Evolutionary conservation across 2,113 vertebrate species (phyloP).

Genomic region (Nothoprocta pentlandii): DNA sequence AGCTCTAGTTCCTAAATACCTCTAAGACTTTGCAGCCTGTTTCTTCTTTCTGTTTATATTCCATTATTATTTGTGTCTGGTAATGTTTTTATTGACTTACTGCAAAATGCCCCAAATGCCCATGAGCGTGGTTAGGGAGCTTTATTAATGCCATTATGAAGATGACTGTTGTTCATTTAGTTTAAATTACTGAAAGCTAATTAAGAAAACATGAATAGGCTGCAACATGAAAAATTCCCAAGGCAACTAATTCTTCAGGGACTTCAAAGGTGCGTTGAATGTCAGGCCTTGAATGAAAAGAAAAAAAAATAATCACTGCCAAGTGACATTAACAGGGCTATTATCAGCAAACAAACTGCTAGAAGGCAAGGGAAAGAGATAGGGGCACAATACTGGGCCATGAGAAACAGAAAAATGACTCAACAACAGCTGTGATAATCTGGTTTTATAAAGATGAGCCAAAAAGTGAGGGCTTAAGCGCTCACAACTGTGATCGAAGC

Average conservation of each 20-base stretch:
- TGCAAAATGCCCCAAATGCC: constrained; percentile 39
- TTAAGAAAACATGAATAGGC: neutral
- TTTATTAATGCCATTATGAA: constrained; percentile 23
- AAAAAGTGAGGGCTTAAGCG: neutral
- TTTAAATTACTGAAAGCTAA: neutral
- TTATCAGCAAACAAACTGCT: constrained; percentile 32
- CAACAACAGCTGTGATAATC: constrained; percentile 31
- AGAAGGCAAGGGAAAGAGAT: neutral
- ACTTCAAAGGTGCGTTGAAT: constrained; percentile 57
- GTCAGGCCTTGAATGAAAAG: neutral
- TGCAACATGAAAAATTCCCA: constrained; percentile 43
- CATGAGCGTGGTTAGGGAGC: neutral
- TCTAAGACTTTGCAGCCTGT: neutral
- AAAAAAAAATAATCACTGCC: neutral
- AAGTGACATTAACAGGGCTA: constrained; percentile 1
- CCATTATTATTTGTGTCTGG: constrained; percentile 26
- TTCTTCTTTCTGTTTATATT: constrained; percentile 25
- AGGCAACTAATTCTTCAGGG: constrained; percentile 29
- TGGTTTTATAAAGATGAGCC: constrained; percentile 1
- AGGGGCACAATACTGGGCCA: neutral
- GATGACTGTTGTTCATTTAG: neutral
- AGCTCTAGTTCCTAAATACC: neutral
- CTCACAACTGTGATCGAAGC: neutral
- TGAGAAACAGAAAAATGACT: neutral
- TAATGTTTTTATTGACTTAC: constrained; percentile 23